Evolutionary conservation across 2,797 vertebrate species (phyloP).

Genomic region (Botia kubotai): DNA sequence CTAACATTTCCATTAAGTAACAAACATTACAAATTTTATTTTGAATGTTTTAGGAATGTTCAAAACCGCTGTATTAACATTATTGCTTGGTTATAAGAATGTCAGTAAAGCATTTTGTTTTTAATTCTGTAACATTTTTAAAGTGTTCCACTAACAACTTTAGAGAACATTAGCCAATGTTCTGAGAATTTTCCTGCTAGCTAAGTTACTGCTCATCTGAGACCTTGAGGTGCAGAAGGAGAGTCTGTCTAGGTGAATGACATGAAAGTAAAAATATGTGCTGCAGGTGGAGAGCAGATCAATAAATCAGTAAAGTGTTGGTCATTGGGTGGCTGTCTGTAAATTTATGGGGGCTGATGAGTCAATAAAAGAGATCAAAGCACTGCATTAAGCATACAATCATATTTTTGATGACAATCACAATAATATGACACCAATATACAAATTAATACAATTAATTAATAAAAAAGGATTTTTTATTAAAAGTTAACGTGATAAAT

Average conservation of each 20-base stretch:
- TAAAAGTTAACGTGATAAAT: too few relatives aligned
- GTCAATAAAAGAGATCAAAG: slow-evolving; percentile 3
- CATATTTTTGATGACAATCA: background rate
- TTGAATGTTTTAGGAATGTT: too few relatives aligned
- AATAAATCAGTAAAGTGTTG: slow-evolving; percentile 44
- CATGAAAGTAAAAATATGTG: slow-evolving; percentile 12
- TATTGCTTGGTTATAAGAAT: too few relatives aligned
- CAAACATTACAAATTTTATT: too few relatives aligned
- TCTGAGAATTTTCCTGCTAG: background rate
- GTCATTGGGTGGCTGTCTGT: slow-evolving; percentile 7
- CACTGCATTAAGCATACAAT: background rate
- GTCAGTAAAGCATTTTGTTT: too few relatives aligned
- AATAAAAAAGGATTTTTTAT: too few relatives aligned
- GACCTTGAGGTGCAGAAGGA: slow-evolving; percentile 1
- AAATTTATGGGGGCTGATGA: slow-evolving; percentile 20
- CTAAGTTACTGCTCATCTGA: too few relatives aligned
- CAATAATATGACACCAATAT: background rate
- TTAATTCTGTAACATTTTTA: too few relatives aligned
- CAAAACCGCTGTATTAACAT: too few relatives aligned
- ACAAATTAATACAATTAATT: too few relatives aligned
- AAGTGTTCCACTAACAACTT: background rate
- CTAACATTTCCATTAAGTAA: too few relatives aligned
- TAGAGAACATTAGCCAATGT: background rate
- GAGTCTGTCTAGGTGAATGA: slow-evolving; percentile 13
- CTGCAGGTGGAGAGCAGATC: slow-evolving; percentile 44